Base-by-base conservation (phyloP, 2,797 vertebrate genomes). In the Microcaecilia unicolor region DNA sequence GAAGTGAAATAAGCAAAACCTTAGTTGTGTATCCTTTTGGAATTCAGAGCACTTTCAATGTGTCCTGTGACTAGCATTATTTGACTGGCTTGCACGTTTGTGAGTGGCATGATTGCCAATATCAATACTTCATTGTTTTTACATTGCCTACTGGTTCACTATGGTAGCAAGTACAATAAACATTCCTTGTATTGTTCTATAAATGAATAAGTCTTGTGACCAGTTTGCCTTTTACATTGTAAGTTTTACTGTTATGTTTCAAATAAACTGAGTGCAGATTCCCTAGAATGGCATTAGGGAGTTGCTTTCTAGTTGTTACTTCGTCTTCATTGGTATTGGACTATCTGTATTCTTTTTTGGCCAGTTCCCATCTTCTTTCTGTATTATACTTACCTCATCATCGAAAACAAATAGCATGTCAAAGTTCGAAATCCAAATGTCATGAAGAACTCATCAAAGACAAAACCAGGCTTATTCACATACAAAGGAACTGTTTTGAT, bases 181-280 rank as follows among this genome's bases (percentile, higher is more conserved):
- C 51, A 34, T 42, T 37, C 34, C 15, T 18, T 10, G 2, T 5
- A 21, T 54, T 18, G 14, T 40, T 25, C 6, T 6, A 26, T 23
- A 24, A 15, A 37, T 24, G 15, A 27, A 51, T 10, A 4, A 51
- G n/a, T n/a, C n/a, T n/a, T n/a, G n/a, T n/a, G n/a, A n/a, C n/a
- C n/a, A n/a, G n/a, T 37, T 17, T 41, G 41, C 32, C 15, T 59
- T 60, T 44, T 44, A 14, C 8, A 34, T 52, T 51, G 41, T 18
- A 26, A 52, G 14, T 12, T 25, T n/a, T n/a, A 19, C 54, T 37
- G 30, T 18, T 41, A 15, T 31, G 28, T 48, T 46, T 29, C 13
- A 39, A 50, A 25, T 10, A 30, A n/a, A 31, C 28, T 17, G 37
- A 35, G n/a, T n/a, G n/a, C n/a, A n/a, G n/a, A n/a, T n/a, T n/a